Percentiles rank a stretch among this genome's conserved stretches.
These are phyloP conservation scores for Holothuria leucospilota DNA, from an alignment of 53 echinoderm and acorn worm species.

Conservation along the genomic window DNA sequence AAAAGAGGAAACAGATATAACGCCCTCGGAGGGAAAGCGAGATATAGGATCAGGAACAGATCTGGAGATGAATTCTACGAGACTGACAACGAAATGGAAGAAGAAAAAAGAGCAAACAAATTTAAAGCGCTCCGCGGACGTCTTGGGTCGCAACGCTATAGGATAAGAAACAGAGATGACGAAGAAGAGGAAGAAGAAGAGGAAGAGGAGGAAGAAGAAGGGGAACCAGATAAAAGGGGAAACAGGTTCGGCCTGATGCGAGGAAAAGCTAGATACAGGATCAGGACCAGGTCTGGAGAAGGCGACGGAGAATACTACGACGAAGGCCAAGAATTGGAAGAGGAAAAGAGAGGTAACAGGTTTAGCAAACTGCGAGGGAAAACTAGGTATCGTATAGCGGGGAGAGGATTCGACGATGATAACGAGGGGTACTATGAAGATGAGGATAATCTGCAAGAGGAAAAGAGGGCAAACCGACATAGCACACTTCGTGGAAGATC, in stretches of 20 bases:
- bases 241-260: background rate
- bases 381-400: background rate
- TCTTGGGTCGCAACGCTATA: background rate
- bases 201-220: background rate
- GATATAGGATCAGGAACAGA: constrained; percentile 19
- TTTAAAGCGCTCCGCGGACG: background rate
- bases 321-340: background rate
- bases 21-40: background rate
- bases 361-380: background rate
- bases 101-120: constrained; percentile 15
- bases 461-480: constrained; percentile 25
- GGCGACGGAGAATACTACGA: background rate
- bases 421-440: too few species aligned
- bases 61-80: background rate
- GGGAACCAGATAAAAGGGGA: constrained; percentile 14
- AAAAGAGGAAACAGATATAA: constrained; percentile 26
- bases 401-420: background rate
- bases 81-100: background rate
- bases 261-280: background rate
- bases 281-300: background rate
- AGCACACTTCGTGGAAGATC: background rate
- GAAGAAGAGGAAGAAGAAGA: background rate
- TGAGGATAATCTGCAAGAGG: constrained; percentile 9
- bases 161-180: background rate
- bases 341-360: background rate